Conservation (phyloP, 2,113 vertebrate genomes). For the Crotalus viridis region DNA sequence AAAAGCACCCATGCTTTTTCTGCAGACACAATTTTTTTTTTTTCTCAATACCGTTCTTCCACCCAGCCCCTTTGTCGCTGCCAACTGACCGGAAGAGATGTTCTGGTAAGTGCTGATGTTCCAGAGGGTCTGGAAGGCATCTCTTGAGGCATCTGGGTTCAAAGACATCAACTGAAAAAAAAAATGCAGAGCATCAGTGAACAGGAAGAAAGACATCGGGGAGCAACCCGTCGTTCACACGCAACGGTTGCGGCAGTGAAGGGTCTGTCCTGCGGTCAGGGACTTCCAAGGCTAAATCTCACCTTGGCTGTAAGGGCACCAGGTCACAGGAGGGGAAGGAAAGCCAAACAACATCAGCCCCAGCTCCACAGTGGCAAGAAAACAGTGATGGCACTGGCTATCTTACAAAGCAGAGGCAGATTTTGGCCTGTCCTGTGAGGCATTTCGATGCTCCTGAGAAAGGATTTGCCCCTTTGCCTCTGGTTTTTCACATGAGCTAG, state of each 20-base stretch:
- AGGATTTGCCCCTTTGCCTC: background rate
- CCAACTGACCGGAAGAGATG: constrained; percentile 31
- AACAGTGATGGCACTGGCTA: background rate
- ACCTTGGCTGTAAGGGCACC: background rate
- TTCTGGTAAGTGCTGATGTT: constrained; percentile 48
- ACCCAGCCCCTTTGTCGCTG: background rate
- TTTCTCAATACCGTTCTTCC: background rate
- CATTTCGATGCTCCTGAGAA: background rate
- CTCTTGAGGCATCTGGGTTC: constrained; percentile 44
- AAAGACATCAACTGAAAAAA: constrained; percentile 48
- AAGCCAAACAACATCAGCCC: background rate
- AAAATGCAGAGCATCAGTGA: background rate
- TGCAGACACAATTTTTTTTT: background rate
- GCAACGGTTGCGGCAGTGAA: too few species aligned
- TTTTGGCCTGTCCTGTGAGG: background rate
- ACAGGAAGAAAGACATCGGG: rapidly evolving
- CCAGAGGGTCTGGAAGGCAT: constrained; percentile 55
- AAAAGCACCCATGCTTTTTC: background rate
- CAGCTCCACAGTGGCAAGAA: background rate
- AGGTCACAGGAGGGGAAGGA: background rate
- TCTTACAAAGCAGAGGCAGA: background rate
- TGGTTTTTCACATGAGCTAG: background rate
- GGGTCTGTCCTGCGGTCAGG: too few species aligned
- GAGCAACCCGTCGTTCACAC: background rate
- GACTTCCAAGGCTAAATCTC: background rate